A percentile compares a stretch with the other conserved stretches of the same genome.
These are phyloP conservation scores for Epistrophella euchroma DNA, from an alignment of 2,888 invertebrate species.

Conservation along the genomic window DNA sequence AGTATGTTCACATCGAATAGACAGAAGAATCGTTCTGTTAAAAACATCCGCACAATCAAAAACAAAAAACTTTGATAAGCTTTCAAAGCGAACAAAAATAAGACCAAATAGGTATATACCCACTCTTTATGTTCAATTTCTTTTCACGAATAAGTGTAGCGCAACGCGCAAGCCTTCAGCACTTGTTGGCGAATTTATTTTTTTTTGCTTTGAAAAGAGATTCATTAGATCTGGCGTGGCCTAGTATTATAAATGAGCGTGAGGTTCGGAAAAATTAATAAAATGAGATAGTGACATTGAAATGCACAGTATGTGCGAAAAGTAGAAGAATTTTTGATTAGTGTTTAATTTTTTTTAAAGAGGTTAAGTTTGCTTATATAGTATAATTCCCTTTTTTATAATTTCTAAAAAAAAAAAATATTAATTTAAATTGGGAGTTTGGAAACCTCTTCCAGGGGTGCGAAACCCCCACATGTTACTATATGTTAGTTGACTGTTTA, in stretches of 20 bases:
- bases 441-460: too few species aligned
- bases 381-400: too few species aligned
- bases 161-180: slow-evolving; percentile 45
- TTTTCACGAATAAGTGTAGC: neutral
- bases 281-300: slow-evolving; percentile 3
- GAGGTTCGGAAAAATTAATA: slow-evolving; percentile 18
- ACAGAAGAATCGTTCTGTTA: neutral
- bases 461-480: too few species aligned
- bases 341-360: too few species aligned
- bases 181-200: slow-evolving; percentile 34
- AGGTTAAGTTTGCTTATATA: too few species aligned
- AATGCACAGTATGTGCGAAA: slow-evolving; percentile 38
- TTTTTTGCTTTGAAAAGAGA: slow-evolving; percentile 33
- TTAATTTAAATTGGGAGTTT: too few species aligned
- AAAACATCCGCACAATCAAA: too few species aligned
- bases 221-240: neutral
- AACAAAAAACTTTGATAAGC: neutral
- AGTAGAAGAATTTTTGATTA: too few species aligned
- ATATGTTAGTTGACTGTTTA: too few species aligned
- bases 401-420: too few species aligned
- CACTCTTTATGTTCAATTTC: neutral
- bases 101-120: neutral
- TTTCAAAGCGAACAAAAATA: neutral
- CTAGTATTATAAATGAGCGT: slow-evolving; percentile 32
- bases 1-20: neutral